Evolutionary conservation across 2,888 invertebrate genomes (phyloP).

Genomic region (Tetragonisca angustula): DNA sequence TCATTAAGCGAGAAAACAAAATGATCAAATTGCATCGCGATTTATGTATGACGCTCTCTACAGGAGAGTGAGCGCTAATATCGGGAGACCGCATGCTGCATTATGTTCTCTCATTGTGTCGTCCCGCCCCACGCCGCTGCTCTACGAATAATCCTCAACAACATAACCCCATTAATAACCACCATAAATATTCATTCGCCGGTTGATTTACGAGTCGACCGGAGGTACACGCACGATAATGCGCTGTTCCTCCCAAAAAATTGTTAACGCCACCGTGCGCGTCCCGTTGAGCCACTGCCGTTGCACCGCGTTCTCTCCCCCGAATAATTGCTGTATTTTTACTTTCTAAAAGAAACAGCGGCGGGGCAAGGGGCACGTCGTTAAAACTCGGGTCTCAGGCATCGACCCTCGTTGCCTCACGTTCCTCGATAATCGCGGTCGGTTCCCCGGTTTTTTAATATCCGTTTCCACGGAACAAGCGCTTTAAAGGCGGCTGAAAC

Average conservation of each 20-base stretch:
- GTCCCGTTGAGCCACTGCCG: background rate
- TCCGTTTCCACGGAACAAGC: slow-evolving; percentile 49
- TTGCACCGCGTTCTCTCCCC: background rate
- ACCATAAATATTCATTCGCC: slow-evolving; percentile 77
- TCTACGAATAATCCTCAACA: slow-evolving; percentile 74
- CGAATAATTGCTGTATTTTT: slow-evolving; percentile 39
- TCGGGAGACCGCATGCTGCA: slow-evolving; percentile 68
- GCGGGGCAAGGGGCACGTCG: slow-evolving; percentile 6
- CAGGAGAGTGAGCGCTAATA: slow-evolving; percentile 34
- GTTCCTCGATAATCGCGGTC: slow-evolving; percentile 27
- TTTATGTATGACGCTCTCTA: slow-evolving; percentile 35
- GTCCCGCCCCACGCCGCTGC: slow-evolving; percentile 42
- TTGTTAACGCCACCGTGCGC: slow-evolving; percentile 45
- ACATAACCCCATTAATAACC: slow-evolving; percentile 76
- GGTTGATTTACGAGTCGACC: slow-evolving; percentile 73
- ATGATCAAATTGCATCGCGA: slow-evolving; percentile 30
- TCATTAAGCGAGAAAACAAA: slow-evolving; percentile 21
- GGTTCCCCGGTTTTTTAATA: slow-evolving; percentile 50
- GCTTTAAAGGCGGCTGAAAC: slow-evolving; percentile 47
- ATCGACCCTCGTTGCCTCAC: slow-evolving; percentile 24
- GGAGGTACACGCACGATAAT: slow-evolving; percentile 44
- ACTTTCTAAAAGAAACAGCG: slow-evolving; percentile 23
- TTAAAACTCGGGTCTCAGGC: slow-evolving; percentile 25
- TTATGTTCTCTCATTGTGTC: slow-evolving; percentile 71
- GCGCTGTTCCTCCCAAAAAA: slow-evolving; percentile 57